phyloP scores from a whole-genome alignment of 2,888 invertebrate genomes.

The Nematopogon swammerdamellus region DNA sequence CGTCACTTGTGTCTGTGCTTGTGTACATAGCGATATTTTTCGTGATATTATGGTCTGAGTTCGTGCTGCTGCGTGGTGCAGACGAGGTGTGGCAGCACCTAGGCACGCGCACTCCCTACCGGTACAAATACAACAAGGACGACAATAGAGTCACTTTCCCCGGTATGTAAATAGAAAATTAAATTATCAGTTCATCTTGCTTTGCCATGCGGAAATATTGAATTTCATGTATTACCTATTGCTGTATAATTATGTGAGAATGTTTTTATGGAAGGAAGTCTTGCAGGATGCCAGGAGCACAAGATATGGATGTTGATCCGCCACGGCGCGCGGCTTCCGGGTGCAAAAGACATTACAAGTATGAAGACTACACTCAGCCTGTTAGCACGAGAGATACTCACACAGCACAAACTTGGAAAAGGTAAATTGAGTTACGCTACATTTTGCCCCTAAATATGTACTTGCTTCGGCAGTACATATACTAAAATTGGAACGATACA shows the following conservation, averaged over 20 bases:
- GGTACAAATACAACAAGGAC: conserved; percentile 63
- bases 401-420: conserved; percentile 41
- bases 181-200: too few species aligned
- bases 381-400: conserved; percentile 52
- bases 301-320: conserved; percentile 75
- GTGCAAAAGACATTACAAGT: conserved; percentile 48
- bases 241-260: conserved; percentile 3
- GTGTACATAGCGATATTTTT: not conserved
- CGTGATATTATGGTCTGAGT: not conserved
- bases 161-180: conserved; percentile 43
- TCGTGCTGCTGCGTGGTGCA: conserved; percentile 1
- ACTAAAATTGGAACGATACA: too few species aligned
- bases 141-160: conserved; percentile 55
- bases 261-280: not conserved
- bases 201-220: too few species aligned
- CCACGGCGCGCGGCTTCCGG: conserved; percentile 77
- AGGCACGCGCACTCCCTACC: conserved; percentile 71
- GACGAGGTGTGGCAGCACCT: conserved; percentile 42
- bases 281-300: conserved; percentile 59
- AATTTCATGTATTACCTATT: too few species aligned
- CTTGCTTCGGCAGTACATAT: too few species aligned
- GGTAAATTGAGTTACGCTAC: too few species aligned
- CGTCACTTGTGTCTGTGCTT: not conserved
- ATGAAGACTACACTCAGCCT: conserved; percentile 51
- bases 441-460: too few species aligned